These are phyloP conservation scores for Pomatorhinus ruficollis DNA, from an alignment of 2,113 vertebrate species.

Conservation along the genomic window DNA sequence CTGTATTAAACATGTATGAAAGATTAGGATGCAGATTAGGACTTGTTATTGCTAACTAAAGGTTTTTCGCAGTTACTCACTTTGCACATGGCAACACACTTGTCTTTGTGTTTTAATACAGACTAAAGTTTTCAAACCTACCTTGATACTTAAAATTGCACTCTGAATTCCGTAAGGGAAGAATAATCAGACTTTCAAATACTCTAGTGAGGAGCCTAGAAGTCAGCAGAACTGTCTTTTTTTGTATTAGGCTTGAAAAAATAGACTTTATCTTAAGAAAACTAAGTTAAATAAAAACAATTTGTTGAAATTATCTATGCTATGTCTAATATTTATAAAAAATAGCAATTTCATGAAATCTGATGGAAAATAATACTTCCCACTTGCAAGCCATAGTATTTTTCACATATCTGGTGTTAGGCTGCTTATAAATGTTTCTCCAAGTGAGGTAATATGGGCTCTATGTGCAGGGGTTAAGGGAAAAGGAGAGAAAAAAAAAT, in stretches of 20 bases:
- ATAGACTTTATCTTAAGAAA: neutral
- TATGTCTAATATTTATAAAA: neutral
- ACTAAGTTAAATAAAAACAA: neutral
- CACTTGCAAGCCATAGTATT: neutral
- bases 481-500: neutral
- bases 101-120: neutral
- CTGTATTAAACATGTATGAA: neutral
- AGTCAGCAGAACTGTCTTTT: neutral
- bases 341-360: neutral
- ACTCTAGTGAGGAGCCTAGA: neutral
- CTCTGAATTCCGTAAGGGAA: neutral
- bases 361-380: neutral
- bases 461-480: neutral
- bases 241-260: neutral
- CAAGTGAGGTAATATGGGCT: neutral
- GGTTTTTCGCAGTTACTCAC: neutral
- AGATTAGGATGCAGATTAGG: constrained; percentile 2
- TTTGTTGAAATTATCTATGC: neutral
- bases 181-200: neutral
- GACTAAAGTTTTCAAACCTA: neutral
- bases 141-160: neutral
- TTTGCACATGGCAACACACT: neutral
- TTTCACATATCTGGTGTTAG: neutral
- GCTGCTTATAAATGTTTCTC: neutral
- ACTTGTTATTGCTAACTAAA: neutral